Percentiles rank a stretch among this genome's conserved stretches.
These are phyloP conservation scores for Sphaeridia pumilis DNA, from an alignment of 2,888 invertebrate genomes.

Conservation along the genomic window DNA sequence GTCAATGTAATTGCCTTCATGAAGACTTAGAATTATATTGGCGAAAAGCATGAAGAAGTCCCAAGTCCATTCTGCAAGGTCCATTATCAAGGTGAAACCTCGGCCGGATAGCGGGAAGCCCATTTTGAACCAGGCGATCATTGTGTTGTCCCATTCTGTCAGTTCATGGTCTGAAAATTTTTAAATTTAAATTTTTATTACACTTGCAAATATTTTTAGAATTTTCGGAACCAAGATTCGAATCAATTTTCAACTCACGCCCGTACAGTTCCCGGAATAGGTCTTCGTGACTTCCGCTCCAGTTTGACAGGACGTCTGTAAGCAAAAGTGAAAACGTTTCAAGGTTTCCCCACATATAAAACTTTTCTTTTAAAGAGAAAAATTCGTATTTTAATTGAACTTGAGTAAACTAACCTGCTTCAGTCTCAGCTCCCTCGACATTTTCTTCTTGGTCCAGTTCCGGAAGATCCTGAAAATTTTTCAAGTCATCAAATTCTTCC, in stretches of 20 bases:
- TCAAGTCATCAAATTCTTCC: too few species aligned
- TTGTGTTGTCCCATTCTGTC: slow-evolving; percentile 8
- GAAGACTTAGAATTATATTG: slow-evolving; percentile 8
- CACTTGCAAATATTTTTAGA: neutral
- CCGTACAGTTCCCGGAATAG: slow-evolving; percentile 11
- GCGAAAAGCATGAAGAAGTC: slow-evolving; percentile 14
- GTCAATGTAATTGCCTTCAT: slow-evolving; percentile 10
- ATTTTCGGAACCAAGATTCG: too few species aligned
- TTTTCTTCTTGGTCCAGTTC: too few species aligned
- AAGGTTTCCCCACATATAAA: too few species aligned
- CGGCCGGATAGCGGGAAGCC: slow-evolving; percentile 12
- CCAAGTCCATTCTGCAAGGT: slow-evolving; percentile 12
- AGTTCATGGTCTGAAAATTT: slow-evolving; percentile 2
- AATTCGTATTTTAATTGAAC: too few species aligned
- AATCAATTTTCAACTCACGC: too few species aligned
- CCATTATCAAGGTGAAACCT: slow-evolving; percentile 4
- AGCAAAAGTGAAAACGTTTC: neutral
- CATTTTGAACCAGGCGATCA: slow-evolving; percentile 16
- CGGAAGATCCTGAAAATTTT: too few species aligned
- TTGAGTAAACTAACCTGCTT: too few species aligned
- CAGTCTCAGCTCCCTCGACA: too few species aligned
- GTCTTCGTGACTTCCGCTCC: slow-evolving; percentile 7
- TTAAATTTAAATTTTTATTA: neutral
- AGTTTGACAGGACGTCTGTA: slow-evolving; percentile 11
- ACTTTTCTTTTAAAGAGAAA: too few species aligned